Evolutionary conservation across 2,888 invertebrate genomes (phyloP).

Genomic region (Zaprionus bogoriensis): DNA sequence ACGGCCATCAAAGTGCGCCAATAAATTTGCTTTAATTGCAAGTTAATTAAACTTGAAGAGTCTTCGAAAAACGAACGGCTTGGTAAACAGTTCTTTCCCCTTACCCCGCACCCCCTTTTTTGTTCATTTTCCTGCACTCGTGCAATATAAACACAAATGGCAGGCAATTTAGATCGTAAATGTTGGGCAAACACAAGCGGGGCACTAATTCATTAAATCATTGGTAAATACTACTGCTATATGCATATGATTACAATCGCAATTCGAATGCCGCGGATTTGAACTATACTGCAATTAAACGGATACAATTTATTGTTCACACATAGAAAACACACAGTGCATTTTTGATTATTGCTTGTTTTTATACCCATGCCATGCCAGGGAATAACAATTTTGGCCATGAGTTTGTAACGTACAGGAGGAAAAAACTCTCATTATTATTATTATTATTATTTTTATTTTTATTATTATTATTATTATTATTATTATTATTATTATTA

Average conservation of each 20-base stretch:
- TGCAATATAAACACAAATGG: not conserved
- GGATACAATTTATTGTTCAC: not conserved
- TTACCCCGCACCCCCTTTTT: no score
- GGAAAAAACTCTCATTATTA: no score
- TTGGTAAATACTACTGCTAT: not conserved
- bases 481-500: no score
- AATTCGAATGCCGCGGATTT: not conserved
- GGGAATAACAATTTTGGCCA: no score
- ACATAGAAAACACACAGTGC: not conserved
- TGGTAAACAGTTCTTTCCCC: conserved; percentile 7
- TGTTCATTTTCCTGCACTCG: conserved; percentile 5
- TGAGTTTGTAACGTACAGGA: no score
- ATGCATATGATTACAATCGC: not conserved
- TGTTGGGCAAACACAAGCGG: conserved; percentile 5
- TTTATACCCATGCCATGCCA: not conserved
- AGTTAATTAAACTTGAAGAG: conserved; percentile 65
- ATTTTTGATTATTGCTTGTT: not conserved
- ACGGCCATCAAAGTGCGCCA: conserved; percentile 66
- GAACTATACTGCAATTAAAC: not conserved
- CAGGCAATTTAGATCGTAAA: conserved; percentile 23
- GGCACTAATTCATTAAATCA: conserved; percentile 6
- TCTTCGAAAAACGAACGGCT: conserved; percentile 7
- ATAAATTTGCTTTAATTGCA: conserved; percentile 73
- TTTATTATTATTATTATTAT: no score
- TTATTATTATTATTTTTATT: no score